phyloP scores from a whole-genome alignment of 2,113 vertebrate genomes.

The Hypanus sabinus region DNA sequence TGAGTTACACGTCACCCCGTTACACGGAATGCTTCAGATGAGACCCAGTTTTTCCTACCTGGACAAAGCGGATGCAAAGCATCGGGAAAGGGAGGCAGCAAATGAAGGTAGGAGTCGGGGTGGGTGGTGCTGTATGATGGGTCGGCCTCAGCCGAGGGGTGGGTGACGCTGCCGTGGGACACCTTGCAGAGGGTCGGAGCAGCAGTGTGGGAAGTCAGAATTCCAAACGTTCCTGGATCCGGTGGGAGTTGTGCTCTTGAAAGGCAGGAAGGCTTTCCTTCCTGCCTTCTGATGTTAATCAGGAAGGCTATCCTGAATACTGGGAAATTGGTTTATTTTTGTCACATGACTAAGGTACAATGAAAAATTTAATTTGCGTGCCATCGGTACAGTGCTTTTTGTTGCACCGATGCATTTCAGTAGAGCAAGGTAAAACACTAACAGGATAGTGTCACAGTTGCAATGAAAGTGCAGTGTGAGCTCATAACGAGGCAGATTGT shows the following conservation, averaged over 20 bases:
- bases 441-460: too few relatives aligned
- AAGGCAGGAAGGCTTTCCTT: not conserved
- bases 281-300: not conserved
- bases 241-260: not conserved
- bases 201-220: not conserved
- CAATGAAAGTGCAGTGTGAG: too few relatives aligned
- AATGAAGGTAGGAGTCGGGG: conserved; percentile 70
- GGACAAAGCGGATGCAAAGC: conserved; percentile 90
- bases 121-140: not conserved
- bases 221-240: not conserved
- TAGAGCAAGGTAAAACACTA: too few relatives aligned
- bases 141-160: too few relatives aligned
- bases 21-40: conserved; percentile 92
- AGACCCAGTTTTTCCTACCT: conserved; percentile 90
- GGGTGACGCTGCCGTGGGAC: not conserved
- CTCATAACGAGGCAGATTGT: too few relatives aligned
- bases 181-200: not conserved
- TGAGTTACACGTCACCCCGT: conserved; percentile 88
- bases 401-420: too few relatives aligned
- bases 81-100: conserved; percentile 84
- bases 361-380: too few relatives aligned
- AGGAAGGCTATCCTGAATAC: too few relatives aligned
- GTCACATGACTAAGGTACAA: too few relatives aligned
- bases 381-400: too few relatives aligned
- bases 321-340: too few relatives aligned